phyloP scores from a whole-genome alignment of 2,113 vertebrate genomes.

The Pseudorectes ferrugineus region DNA sequence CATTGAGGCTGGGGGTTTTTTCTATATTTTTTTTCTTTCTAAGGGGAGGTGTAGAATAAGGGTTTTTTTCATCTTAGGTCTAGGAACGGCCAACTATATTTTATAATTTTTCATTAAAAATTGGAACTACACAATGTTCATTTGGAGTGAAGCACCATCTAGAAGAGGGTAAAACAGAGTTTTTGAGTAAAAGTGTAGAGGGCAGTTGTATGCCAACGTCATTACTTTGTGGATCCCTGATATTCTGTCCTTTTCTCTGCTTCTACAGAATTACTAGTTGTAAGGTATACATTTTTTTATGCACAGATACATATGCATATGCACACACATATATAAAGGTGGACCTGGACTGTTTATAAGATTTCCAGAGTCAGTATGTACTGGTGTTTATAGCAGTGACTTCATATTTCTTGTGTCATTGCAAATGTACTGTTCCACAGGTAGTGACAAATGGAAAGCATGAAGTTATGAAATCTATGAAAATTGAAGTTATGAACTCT shows the following conservation, averaged over 20 bases:
- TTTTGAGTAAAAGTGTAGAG: not conserved
- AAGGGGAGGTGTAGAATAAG: not conserved
- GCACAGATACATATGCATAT: not conserved
- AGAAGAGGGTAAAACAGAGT: not conserved
- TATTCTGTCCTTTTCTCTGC: not conserved
- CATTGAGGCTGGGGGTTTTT: not conserved
- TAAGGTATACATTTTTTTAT: not conserved
- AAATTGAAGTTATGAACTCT: not conserved
- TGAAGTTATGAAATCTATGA: not conserved
- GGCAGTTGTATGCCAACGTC: not conserved
- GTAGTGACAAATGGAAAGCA: not conserved
- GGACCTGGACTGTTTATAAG: not conserved
- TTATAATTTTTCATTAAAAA: not conserved
- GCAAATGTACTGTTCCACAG: not conserved
- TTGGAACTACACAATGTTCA: not conserved
- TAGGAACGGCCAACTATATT: not conserved
- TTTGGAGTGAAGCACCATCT: not conserved
- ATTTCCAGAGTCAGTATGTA: not conserved
- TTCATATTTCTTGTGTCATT: not conserved
- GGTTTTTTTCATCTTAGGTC: fast-evolving
- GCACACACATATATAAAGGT: not conserved
- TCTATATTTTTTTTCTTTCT: not conserved
- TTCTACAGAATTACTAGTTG: not conserved
- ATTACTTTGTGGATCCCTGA: not conserved
- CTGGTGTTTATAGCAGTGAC: not conserved